These are phyloP conservation scores for Pardalotus punctatus DNA, from an alignment of 2,113 vertebrate species.

Conservation along the genomic window DNA sequence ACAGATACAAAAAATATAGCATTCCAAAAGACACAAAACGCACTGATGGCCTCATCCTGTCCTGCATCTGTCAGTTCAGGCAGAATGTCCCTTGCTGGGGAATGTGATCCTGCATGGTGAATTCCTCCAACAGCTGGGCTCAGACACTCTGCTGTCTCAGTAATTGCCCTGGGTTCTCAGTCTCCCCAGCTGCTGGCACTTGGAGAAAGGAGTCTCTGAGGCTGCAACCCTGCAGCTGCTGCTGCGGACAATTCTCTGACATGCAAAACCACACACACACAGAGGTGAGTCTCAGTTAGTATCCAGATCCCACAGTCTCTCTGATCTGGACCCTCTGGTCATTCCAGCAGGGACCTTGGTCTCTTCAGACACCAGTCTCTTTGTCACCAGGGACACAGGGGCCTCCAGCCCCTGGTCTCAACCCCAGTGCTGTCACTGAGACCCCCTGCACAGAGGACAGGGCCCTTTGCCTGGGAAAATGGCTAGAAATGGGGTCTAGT, in stretches of 20 bases:
- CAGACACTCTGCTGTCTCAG: background rate
- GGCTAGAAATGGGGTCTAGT: background rate
- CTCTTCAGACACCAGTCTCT: background rate
- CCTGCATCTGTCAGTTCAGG: background rate
- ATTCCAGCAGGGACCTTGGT: background rate
- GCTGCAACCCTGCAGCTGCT: background rate
- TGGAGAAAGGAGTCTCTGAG: rapidly evolving
- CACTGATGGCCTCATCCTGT: background rate
- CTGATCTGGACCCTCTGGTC: background rate
- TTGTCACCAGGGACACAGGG: rapidly evolving
- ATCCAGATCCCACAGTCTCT: background rate
- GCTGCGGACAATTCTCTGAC: rapidly evolving
- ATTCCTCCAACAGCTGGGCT: background rate
- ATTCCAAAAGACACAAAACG: background rate
- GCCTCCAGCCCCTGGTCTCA: background rate
- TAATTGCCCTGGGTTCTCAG: background rate
- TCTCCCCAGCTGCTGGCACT: background rate
- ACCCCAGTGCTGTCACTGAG: background rate
- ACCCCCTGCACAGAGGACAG: background rate
- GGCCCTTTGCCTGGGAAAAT: background rate
- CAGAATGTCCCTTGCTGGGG: background rate
- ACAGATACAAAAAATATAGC: background rate
- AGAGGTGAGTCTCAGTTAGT: background rate
- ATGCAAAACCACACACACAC: rapidly evolving
- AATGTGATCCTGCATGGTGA: background rate